A percentile compares a stretch with the other conserved stretches of the same genome.
Conservation (phyloP, 2,797 vertebrate species). For the Gallinago solitaria region DNA sequence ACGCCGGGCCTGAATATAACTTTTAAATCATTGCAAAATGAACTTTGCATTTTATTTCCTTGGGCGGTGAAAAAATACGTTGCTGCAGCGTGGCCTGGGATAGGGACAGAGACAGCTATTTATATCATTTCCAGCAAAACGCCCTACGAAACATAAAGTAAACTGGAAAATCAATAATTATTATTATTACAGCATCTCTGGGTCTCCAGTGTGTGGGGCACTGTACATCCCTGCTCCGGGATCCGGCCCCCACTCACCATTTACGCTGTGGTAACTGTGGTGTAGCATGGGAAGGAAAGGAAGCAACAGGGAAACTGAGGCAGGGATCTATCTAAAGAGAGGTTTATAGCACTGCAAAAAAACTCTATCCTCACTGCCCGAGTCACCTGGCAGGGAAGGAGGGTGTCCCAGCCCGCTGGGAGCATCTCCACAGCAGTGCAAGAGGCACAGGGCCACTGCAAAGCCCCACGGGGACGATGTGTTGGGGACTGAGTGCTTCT, state of each 20-base stretch:
- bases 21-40: conserved; percentile 11
- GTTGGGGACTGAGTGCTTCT: neutral
- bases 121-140: conserved; percentile 43
- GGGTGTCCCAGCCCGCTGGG: neutral
- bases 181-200: neutral
- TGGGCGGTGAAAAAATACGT: neutral
- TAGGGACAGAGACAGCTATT: conserved; percentile 22
- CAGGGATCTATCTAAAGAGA: neutral
- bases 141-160: neutral
- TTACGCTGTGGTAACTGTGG: fast-evolving
- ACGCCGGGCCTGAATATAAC: conserved; percentile 55
- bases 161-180: conserved; percentile 58
- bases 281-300: fast-evolving
- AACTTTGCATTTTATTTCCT: conserved; percentile 46
- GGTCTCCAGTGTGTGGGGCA: neutral
- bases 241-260: fast-evolving
- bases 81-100: neutral
- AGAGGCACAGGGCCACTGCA: neutral
- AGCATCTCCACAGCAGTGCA: neutral
- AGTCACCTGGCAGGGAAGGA: neutral
- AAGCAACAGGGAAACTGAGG: conserved; percentile 5
- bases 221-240: neutral
- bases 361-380: neutral
- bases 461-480: fast-evolving
- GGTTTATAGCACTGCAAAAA: neutral